Evolutionary conservation across 2,113 vertebrate genomes (phyloP).

Genomic region (Thermophis baileyi): DNA sequence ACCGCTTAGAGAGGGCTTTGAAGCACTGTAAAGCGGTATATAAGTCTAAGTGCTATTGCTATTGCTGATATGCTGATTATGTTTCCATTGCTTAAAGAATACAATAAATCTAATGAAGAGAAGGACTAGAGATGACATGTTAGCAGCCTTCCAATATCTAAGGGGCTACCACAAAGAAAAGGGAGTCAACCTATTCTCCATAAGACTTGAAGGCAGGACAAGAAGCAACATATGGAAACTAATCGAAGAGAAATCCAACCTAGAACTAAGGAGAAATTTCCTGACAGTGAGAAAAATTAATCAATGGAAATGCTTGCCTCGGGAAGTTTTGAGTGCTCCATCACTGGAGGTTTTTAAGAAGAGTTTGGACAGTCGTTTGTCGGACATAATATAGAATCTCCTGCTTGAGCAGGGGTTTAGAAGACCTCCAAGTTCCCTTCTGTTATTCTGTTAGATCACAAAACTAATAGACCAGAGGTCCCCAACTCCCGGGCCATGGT

Average conservation of each 20-base stretch:
- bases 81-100: not conserved
- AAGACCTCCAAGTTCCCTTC: not conserved
- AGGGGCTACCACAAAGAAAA: too few species aligned
- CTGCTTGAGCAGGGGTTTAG: not conserved
- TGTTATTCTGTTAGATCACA: not conserved
- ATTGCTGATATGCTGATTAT: not conserved
- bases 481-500: too few species aligned
- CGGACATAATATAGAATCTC: not conserved
- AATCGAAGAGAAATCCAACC: not conserved
- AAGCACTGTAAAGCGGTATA: too few species aligned
- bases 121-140: too few species aligned
- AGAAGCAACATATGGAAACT: not conserved
- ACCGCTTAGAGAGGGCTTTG: too few species aligned
- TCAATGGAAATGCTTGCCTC: not conserved
- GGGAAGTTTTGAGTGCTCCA: not conserved
- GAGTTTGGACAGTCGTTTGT: not conserved
- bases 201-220: not conserved
- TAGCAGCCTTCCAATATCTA: too few species aligned
- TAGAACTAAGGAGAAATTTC: not conserved
- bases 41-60: too few species aligned
- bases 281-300: not conserved
- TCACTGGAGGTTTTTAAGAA: not conserved
- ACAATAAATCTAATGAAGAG: not conserved
- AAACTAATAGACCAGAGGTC: not conserved
- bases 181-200: too few species aligned